Percentiles rank a stretch among this genome's conserved stretches.
These are phyloP conservation scores for Seladonia tumulorum DNA, from an alignment of 2,888 invertebrate genomes.

Conservation along the genomic window DNA sequence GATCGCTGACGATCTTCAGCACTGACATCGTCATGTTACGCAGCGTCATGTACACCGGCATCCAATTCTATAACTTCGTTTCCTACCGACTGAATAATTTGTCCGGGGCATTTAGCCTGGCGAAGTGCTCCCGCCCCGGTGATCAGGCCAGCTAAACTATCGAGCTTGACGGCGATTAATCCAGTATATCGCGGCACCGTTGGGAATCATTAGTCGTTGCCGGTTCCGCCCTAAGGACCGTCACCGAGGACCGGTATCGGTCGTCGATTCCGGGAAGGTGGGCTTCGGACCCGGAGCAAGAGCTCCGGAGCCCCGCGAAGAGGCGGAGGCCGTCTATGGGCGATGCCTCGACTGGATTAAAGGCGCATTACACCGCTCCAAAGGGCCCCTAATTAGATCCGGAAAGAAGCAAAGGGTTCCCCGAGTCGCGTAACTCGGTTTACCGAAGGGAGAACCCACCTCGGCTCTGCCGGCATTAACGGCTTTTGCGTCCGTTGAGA, in stretches of 20 bases:
- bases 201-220: conserved; percentile 79
- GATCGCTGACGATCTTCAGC: conserved; percentile 4
- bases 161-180: conserved; percentile 78
- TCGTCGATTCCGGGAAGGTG: conserved; percentile 73
- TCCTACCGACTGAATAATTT: conserved; percentile 67
- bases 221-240: conserved; percentile 63
- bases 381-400: conserved; percentile 82
- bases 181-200: conserved; percentile 77
- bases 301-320: conserved; percentile 57
- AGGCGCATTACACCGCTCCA: conserved; percentile 81
- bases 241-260: conserved; percentile 64
- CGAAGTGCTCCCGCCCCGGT: conserved; percentile 53
- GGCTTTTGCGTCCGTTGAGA: conserved; percentile 79
- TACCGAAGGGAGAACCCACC: conserved; percentile 77
- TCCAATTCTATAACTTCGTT: conserved; percentile 60
- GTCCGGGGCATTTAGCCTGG: conserved; percentile 63
- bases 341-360: conserved; percentile 79
- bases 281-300: conserved; percentile 39
- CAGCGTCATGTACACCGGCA: conserved; percentile 32
- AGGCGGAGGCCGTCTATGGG: conserved; percentile 62
- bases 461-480: conserved; percentile 75
- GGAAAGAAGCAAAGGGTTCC: conserved; percentile 83
- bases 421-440: conserved; percentile 82
- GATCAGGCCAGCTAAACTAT: conserved; percentile 72
- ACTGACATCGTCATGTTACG: not conserved